Base-by-base conservation (phyloP, 2,797 vertebrate species). In the Pogoniulus pusillus region DNA sequence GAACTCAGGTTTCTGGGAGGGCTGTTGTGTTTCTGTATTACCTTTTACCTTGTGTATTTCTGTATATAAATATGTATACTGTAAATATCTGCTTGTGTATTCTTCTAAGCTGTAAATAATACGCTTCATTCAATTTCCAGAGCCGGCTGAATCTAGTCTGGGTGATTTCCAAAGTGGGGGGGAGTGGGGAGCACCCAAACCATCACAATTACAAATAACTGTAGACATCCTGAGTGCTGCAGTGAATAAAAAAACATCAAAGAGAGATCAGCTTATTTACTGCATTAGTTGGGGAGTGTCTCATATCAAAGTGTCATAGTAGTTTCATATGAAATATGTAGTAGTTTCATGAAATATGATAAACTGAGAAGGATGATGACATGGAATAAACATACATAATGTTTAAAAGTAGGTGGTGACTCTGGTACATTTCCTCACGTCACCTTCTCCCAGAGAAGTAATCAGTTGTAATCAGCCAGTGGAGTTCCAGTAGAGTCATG, bases 391-490 rank as follows among this genome's bases (percentile, higher is more conserved):
- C 5, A 24, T 29, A 49, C 47, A 49, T 49, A 23, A 24, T 49
- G 23, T 13, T 26, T 65, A 30, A 77, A 80, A 64, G 15, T 4
- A 77, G 5, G 1, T 3, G 15, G 3, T 57, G 4, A 51, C 9
- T 73, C 16, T 6, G 32, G 7, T 53, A 39, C 1, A 3, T 32
- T 74, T 68, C 26, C 77, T 87, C 16, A 35, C 43, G 8, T 1
- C 15, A 43, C 2, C 1, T 19, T 35, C 32, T 73, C 6, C 55
- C 45, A 60, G 57, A 32, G 17, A 78, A 72, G 2, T 26, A 76
- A 43, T 16, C 3, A 2, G 4, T 9, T 1, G 12, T 43, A 24
- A 43, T 9, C 19, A 30, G 4, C 3, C 53, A 7, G 26, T 53
- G 51, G 47, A 30, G 4, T 13, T 62, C 18, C 7, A 63, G 7